Evolutionary conservation across 2,797 vertebrate species (phyloP).

Genomic region (Muraenolepis orangiensis): DNA sequence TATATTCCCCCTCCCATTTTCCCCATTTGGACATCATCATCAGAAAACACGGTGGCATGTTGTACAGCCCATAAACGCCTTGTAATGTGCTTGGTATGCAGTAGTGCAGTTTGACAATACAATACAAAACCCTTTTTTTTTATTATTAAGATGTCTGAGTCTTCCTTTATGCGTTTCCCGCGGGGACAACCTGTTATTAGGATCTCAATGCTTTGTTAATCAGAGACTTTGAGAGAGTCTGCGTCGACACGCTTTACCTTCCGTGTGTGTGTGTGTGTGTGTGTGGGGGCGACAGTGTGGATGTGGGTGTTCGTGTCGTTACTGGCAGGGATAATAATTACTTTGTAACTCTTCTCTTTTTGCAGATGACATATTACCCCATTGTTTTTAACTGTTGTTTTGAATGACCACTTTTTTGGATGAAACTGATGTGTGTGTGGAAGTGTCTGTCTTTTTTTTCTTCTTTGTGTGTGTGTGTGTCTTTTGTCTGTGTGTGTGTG

Average conservation of each 20-base stretch:
- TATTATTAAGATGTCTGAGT: constrained; percentile 65
- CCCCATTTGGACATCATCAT: constrained; percentile 63
- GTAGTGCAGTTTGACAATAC: constrained; percentile 92
- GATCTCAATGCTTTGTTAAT: constrained; percentile 4
- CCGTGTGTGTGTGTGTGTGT: neutral
- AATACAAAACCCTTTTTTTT: constrained; percentile 84
- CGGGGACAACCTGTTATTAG: constrained; percentile 4
- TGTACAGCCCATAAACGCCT: constrained; percentile 90
- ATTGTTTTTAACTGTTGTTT: constrained; percentile 4
- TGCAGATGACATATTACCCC: constrained; percentile 1
- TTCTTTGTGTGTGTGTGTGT: no score
- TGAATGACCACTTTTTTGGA: neutral
- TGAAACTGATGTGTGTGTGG: neutral
- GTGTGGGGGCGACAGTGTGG: neutral
- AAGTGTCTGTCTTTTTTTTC: no score
- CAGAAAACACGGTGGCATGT: constrained; percentile 66
- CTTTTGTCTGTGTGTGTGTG: neutral
- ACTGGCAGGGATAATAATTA: constrained; percentile 7
- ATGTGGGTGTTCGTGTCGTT: constrained; percentile 8
- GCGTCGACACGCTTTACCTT: neutral
- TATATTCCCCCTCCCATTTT: constrained; percentile 35
- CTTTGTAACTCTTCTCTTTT: neutral
- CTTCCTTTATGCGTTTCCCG: constrained; percentile 36
- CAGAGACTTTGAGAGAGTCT: constrained; percentile 15
- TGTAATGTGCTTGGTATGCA: constrained; percentile 99